A percentile compares a stretch with the other conserved stretches of the same genome.
Evolutionary conservation across 1,140 invertebrate genomes (phyloP).

Genomic region (Tetramorium parvispinum): DNA sequence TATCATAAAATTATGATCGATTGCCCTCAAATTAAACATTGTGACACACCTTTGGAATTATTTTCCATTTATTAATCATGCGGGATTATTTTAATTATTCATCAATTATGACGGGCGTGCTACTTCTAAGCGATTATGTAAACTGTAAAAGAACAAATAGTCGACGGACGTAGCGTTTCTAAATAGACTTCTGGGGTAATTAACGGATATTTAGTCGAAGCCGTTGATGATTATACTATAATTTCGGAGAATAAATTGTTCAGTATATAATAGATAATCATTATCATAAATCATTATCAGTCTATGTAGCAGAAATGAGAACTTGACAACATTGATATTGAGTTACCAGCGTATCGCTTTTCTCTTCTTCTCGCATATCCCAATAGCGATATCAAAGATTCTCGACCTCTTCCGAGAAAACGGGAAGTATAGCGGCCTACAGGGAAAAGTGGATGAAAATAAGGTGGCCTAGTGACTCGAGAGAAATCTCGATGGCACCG

Average conservation of each 20-base stretch:
- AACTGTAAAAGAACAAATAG: background rate
- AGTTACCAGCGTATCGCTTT: conserved; percentile 7
- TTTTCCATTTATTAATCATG: background rate
- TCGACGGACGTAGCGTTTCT: background rate
- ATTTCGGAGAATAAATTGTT: background rate
- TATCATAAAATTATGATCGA: background rate
- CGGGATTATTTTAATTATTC: background rate
- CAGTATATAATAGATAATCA: background rate
- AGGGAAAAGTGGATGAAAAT: conserved; percentile 52
- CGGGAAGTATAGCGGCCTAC: conserved; percentile 21
- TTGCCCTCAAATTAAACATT: background rate
- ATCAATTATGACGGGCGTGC: background rate
- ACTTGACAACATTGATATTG: conserved; percentile 56
- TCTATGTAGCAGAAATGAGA: conserved; percentile 62
- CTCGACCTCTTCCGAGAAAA: conserved; percentile 32
- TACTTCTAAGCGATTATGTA: conserved; percentile 12
- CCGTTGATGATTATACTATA: background rate
- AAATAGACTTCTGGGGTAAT: background rate
- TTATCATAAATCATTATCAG: background rate
- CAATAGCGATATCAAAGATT: conserved; percentile 56
- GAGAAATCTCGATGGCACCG: conserved; percentile 48
- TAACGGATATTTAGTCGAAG: background rate
- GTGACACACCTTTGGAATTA: background rate
- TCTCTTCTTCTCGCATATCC: background rate
- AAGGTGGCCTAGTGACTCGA: conserved; percentile 30